Evolutionary conservation across 2,888 invertebrate genomes (phyloP).

Genomic region (Arenicola marina): DNA sequence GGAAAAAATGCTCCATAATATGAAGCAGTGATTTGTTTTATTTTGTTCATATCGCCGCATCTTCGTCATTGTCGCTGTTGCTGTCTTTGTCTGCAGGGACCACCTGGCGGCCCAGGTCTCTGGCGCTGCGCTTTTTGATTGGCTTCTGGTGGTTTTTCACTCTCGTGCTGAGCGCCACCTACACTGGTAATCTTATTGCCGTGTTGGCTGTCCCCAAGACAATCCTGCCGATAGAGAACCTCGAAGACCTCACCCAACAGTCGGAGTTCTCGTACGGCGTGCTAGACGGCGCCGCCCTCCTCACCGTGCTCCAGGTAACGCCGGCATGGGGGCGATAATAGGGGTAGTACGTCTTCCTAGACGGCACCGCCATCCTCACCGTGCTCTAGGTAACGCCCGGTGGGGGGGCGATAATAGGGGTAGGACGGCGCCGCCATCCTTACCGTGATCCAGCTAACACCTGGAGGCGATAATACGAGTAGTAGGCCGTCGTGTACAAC

Average conservation of each 20-base stretch:
- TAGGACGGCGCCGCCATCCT: too few relatives aligned
- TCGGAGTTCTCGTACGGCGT: constrained; percentile 17
- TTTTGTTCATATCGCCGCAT: too few relatives aligned
- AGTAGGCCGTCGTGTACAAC: too few relatives aligned
- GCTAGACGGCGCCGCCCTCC: constrained; percentile 14
- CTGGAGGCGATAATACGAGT: too few relatives aligned
- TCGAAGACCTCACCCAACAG: constrained; percentile 19
- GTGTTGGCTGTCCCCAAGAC: constrained; percentile 20
- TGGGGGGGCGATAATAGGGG: too few relatives aligned
- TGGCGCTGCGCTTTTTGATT: constrained; percentile 11
- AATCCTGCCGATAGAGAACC: constrained; percentile 12
- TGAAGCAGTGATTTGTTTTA: too few relatives aligned
- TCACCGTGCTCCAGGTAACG: not conserved
- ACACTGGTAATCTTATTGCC: constrained; percentile 29
- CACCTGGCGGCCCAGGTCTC: constrained; percentile 10
- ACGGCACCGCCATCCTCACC: not conserved
- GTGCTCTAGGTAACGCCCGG: constrained; percentile 1
- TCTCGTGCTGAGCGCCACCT: constrained; percentile 17
- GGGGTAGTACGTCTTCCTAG: too few relatives aligned
- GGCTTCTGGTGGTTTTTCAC: constrained; percentile 24
- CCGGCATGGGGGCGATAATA: too few relatives aligned
- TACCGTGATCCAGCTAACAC: too few relatives aligned
- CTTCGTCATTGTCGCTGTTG: too few relatives aligned
- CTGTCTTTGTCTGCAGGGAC: too few relatives aligned
- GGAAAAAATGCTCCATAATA: too few relatives aligned